Evolutionary conservation across 2,797 vertebrate genomes (phyloP).

Genomic region (Chelidonichthys spinosus): DNA sequence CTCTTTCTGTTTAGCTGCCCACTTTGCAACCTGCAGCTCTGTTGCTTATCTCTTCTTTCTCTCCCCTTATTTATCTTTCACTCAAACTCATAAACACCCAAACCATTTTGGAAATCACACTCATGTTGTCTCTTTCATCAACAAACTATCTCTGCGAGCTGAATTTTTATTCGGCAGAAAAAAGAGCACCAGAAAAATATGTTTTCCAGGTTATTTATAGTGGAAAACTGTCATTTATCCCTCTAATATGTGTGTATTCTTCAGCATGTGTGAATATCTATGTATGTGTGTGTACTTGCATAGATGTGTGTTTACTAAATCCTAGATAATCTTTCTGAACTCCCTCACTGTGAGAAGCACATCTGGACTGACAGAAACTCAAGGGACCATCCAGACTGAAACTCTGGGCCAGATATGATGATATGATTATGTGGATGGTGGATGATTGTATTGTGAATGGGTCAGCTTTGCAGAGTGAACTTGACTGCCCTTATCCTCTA

Average conservation of each 20-base stretch:
- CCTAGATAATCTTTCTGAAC: constrained; percentile 50
- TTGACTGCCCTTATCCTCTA: not conserved
- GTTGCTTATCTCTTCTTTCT: constrained; percentile 56
- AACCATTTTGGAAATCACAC: constrained; percentile 15
- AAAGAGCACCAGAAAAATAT: not conserved
- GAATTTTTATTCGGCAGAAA: constrained; percentile 21
- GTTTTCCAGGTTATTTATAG: not conserved
- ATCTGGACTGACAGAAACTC: constrained; percentile 45
- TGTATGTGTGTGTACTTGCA: not conserved
- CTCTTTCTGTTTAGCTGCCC: constrained; percentile 62
- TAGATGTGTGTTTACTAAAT: constrained; percentile 35
- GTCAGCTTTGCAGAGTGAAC: not conserved
- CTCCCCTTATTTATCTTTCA: constrained; percentile 31
- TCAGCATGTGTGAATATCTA: not conserved
- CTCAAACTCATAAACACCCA: constrained; percentile 1
- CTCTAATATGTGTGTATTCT: constrained; percentile 13
- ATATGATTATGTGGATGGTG: not conserved
- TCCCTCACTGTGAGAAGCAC: constrained; percentile 46
- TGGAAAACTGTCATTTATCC: constrained; percentile 10
- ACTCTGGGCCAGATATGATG: constrained; percentile 20
- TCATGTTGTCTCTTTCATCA: constrained; percentile 10
- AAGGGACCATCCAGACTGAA: constrained; percentile 18
- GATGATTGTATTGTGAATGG: not conserved
- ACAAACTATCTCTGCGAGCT: constrained; percentile 24
- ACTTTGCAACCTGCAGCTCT: constrained; percentile 71